Evolutionary conservation across 2,113 vertebrate species (phyloP), one percentile per base, ranked within the genome.

Genomic region (Emberiza fucata): DNA sequence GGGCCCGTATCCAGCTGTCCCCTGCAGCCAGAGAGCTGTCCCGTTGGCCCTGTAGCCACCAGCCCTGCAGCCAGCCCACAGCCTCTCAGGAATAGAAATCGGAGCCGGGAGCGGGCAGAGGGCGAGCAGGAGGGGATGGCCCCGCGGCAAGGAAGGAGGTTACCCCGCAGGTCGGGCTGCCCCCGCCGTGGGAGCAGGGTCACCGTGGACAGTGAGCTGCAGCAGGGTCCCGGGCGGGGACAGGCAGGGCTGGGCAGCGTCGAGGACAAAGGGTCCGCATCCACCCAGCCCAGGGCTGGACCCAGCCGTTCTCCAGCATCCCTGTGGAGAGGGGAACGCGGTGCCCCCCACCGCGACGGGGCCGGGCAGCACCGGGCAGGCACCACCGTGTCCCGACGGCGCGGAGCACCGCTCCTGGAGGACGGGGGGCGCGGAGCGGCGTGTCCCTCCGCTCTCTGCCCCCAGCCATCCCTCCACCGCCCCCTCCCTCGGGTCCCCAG

Each of bases 41-140:
- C 9, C 59, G 45, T 48, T 24, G 31, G 40, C 42, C 66, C 2
- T 0, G 61, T 51, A 25, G 57, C 48, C 31, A 48, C 53, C 28
- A 44, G 15, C 37, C 37, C 0, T 31, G 51, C 24, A 42, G 27
- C 65, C 6, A 5, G 33, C 33, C 24, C 1, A 81, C 93, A 60
- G 37, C 57, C 90, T 64, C 73, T 81, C 81, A 72, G 94, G 94
- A 97, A 95, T 33, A 92, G 95, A 44, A 85, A 80, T 39, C 1
- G 42, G 63, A 82, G 57, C 66, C 0, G 7, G 31, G 70, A 91
- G 65, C 0, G 3, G 47, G 51, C 7, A 4, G 33, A 56, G 48
- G 37, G 14, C 1, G 5, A 56, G 70, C 18, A 33, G 59, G 71
- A 66, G 16, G 2, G 16, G 33, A 8, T 60, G 63, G 75, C n/a